These are phyloP conservation scores for Agelaius phoeniceus DNA, from an alignment of 2,113 vertebrate species.

Conservation along the genomic window DNA sequence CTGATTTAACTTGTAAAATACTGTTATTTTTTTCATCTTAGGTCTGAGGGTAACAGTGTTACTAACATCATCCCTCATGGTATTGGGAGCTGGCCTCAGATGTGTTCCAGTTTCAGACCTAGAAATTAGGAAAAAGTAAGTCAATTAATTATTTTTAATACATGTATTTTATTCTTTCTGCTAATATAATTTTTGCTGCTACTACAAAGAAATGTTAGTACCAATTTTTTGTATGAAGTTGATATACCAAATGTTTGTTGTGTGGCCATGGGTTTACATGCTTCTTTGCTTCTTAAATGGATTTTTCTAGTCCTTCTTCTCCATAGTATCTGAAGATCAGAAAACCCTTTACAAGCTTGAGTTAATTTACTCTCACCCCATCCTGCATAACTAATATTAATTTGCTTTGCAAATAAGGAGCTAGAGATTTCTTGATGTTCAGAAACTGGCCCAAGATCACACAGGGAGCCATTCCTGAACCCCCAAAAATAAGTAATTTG, in stretches of 20 bases:
- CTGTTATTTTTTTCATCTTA: conserved; percentile 53
- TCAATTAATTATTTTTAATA: conserved; percentile 21
- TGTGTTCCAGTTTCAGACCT: conserved; percentile 85
- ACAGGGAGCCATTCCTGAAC: not conserved
- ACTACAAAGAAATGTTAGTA: not conserved
- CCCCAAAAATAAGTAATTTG: not conserved
- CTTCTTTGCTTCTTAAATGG: not conserved
- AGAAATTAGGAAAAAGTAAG: conserved; percentile 85
- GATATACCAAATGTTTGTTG: not conserved
- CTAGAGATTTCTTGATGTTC: not conserved
- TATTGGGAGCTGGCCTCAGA: conserved; percentile 85
- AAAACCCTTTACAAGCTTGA: not conserved
- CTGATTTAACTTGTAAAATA: conserved; percentile 10
- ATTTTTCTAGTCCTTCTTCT: not conserved
- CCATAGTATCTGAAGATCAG: not conserved
- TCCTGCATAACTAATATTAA: not conserved
- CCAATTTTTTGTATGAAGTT: not conserved
- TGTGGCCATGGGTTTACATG: not conserved
- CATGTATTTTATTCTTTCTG: not conserved
- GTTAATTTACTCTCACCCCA: not conserved
- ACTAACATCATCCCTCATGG: conserved; percentile 89
- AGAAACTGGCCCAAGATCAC: conserved; percentile 33
- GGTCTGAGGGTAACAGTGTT: conserved; percentile 91
- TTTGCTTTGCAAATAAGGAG: conserved; percentile 32
- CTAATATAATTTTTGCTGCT: not conserved